Conservation (phyloP, 2,113 vertebrate species). For the Serinus canaria region DNA sequence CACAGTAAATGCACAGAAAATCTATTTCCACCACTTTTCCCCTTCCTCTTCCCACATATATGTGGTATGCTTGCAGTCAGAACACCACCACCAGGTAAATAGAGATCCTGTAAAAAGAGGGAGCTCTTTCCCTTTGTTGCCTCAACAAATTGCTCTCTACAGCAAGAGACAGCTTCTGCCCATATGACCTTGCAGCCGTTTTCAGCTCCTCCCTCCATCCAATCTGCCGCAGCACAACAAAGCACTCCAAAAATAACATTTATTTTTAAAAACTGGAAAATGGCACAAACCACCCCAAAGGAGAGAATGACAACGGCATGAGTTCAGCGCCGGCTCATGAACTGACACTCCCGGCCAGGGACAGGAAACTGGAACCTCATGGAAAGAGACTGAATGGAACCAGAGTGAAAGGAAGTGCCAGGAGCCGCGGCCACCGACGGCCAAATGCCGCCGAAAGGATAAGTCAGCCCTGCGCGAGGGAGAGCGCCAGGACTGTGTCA, state of each 20-base stretch:
- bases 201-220: not conserved
- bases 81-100: not conserved
- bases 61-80: not conserved
- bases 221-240: not conserved
- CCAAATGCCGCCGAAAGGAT: not conserved
- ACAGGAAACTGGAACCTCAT: slow-evolving; percentile 23
- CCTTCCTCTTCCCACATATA: not conserved
- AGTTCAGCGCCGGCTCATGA: not conserved
- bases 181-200: fast-evolving
- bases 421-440: not conserved
- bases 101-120: not conserved
- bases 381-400: slow-evolving; percentile 23
- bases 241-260: slow-evolving; percentile 53
- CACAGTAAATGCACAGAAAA: not conserved
- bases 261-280: slow-evolving; percentile 49
- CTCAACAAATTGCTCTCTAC: not conserved
- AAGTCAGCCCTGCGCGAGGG: not conserved
- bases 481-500: not conserved
- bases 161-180: not conserved
- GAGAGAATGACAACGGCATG: slow-evolving; percentile 29
- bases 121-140: not conserved
- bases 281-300: slow-evolving; percentile 44
- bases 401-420: not conserved
- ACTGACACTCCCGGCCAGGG: slow-evolving; percentile 18
- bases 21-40: not conserved